These are phyloP conservation scores for Troilus luridus DNA, from an alignment of 2,888 invertebrate genomes.

Conservation along the genomic window DNA sequence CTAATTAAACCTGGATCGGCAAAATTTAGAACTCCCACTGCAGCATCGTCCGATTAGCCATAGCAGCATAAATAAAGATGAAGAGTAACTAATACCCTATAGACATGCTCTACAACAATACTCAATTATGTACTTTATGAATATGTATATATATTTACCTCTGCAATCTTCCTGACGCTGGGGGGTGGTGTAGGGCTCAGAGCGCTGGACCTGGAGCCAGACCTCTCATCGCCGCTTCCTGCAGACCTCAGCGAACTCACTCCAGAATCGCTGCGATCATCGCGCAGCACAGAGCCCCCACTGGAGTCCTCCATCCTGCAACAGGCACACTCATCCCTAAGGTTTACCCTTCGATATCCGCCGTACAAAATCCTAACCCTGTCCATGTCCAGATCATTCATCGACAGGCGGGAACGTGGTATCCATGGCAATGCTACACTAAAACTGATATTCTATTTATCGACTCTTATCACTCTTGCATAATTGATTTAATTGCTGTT, in stretches of 20 bases:
- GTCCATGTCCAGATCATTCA: background rate
- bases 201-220: slow-evolving; percentile 82
- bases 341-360: background rate
- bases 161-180: slow-evolving; percentile 63
- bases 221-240: slow-evolving; percentile 81
- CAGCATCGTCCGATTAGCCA: too few species aligned
- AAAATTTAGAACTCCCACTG: too few species aligned
- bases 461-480: slow-evolving; percentile 43
- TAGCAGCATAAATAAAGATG: too few species aligned
- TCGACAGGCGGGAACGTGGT: background rate
- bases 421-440: slow-evolving; percentile 31
- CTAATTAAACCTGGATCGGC: too few species aligned
- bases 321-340: slow-evolving; percentile 38
- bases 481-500: slow-evolving; percentile 41
- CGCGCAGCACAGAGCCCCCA: slow-evolving; percentile 67
- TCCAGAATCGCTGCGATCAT: slow-evolving; percentile 75
- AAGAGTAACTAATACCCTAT: background rate
- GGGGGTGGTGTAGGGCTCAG: slow-evolving; percentile 77
- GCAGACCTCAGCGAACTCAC: slow-evolving; percentile 83
- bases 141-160: slow-evolving; percentile 49
- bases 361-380: slow-evolving; percentile 26
- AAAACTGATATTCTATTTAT: slow-evolving; percentile 45
- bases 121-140: too few species aligned
- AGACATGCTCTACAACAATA: background rate
- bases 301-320: slow-evolving; percentile 67